Evolutionary conservation across 2,888 invertebrate species (phyloP), one percentile per base, ranked within the genome.

Genomic region (Bedellia somnulentella): DNA sequence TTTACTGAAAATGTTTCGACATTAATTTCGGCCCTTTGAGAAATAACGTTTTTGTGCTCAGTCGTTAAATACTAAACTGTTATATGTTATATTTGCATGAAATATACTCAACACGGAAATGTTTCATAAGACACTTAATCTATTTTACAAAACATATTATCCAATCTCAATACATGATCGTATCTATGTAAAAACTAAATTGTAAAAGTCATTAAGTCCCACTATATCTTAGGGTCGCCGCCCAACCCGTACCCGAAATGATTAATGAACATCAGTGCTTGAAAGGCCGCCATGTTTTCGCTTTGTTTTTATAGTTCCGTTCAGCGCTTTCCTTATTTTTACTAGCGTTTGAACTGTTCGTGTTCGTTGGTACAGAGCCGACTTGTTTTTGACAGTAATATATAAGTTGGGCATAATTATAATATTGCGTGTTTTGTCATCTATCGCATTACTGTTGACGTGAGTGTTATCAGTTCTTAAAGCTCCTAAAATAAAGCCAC

Each of bases 181-280:
- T n/a, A n/a, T n/a, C n/a, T n/a, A n/a, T n/a, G n/a, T n/a, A n/a
- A n/a, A n/a, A n/a, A n/a, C n/a, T n/a, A n/a, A n/a, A n/a, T n/a
- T n/a, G n/a, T n/a, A n/a, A n/a, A n/a, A n/a, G n/a, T 24, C 18
- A 26, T 8, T 14, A 16, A 6, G 18, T 25, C 24, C 17, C 25
- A 25, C 31, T 22, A 27, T 31, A 31, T 27, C 23, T 31, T 15
- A 9, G 4, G 9, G 26, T 5, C 13, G 10, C 40, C 67, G 62
- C 64, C 68, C 63, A 59, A 48, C 45, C 51, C 46, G 43, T 46
- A 37, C 41, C 36, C 26, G n/a, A 46, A 32, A 63, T 70, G 70
- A 70, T 71, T 66, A 67, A 70, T 70, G 67, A 57, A 51, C 56
- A 57, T 57, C 58, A 61, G 52, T 55, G 55, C 56, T 56, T 48